A percentile compares a stretch with the other conserved stretches of the same genome.
These are phyloP conservation scores for Lordiphosa mommai DNA, from an alignment of 1,140 invertebrate species.

Conservation along the genomic window DNA sequence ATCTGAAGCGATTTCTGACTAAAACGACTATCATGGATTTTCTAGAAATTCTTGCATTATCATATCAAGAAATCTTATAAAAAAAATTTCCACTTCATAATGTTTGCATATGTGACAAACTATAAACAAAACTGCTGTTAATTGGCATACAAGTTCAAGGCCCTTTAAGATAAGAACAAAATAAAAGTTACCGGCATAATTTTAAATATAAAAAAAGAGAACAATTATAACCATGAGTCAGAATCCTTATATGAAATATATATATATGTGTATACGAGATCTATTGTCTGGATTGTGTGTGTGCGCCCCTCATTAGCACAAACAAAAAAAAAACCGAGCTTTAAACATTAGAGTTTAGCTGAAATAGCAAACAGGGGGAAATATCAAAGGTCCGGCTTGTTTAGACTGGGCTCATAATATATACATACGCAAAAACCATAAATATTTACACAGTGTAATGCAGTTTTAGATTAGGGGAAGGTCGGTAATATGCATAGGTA, in stretches of 20 bases:
- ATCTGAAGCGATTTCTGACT: neutral
- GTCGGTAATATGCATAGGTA: neutral
- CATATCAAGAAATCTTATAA: neutral
- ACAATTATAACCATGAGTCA: conserved; percentile 16
- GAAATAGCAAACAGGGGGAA: conserved; percentile 7
- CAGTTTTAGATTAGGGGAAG: neutral
- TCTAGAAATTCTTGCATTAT: conserved; percentile 10
- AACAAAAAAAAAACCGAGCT: conserved; percentile 7
- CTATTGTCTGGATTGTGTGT: conserved; percentile 1
- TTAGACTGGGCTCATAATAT: conserved; percentile 3
- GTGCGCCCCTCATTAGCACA: conserved; percentile 20
- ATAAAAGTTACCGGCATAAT: neutral
- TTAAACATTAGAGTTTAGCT: neutral
- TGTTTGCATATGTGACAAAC: neutral
- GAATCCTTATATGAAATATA: neutral
- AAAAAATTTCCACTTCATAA: conserved; percentile 1
- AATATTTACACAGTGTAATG: conserved; percentile 5
- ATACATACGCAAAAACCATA: neutral
- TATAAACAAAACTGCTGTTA: neutral
- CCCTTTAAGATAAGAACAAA: conserved; percentile 1
- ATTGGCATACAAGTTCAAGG: conserved; percentile 10
- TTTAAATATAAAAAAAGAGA: neutral
- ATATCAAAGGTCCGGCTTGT: conserved; percentile 19
- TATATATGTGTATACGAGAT: neutral
- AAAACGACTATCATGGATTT: conserved; percentile 4